Evolutionary conservation across 2,113 vertebrate genomes (phyloP), one percentile per base, ranked within the genome.

Genomic region (Urocolius indicus): DNA sequence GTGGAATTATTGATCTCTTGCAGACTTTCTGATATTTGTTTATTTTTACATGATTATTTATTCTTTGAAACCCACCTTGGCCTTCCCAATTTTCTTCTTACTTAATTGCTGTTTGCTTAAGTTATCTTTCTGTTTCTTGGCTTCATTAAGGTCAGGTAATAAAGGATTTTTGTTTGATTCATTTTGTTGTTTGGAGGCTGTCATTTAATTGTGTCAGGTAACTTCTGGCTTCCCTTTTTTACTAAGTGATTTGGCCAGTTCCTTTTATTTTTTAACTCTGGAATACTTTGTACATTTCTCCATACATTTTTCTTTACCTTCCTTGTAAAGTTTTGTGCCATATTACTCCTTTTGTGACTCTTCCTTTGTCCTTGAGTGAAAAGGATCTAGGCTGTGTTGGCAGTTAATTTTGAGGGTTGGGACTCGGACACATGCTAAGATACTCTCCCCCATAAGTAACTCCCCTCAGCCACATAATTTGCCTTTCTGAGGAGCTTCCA

Each of bases 41-140:
- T 94, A 20, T 84, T 95, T 93, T 95, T 72, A 86, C 43, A 86
- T 32, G 38, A 74, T 71, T 74, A 71, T 71, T 92, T 90, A 55
- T 84, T 84, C 22, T 80, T 67, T 81, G 43, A 89, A 95, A 94
- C 90, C 11, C 14, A 41, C 90, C 55, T 84, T 59, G 29, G 4
- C 2, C 38, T 89, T 83, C 61, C 61, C 78, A 63, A 86, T 81
- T 93, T 90, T 90, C n/a, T 78, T 81, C 29, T 90, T 88, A 30
- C 17, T 93, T 94, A 93, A 83, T 89, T 84, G 63, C 43, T 88
- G 29, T 86, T 90, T 90, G 59, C 12, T 79, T 90, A 82, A 34
- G 63, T 89, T 86, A 74, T 88, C 6, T 83, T 90, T 41, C 43
- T 43, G 10, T 63, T 86, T 77, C 74, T 77, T 84, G 51, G 30